phyloP scores from a whole-genome alignment of 2,113 vertebrate species.

The Oreotragus oreotragus region DNA sequence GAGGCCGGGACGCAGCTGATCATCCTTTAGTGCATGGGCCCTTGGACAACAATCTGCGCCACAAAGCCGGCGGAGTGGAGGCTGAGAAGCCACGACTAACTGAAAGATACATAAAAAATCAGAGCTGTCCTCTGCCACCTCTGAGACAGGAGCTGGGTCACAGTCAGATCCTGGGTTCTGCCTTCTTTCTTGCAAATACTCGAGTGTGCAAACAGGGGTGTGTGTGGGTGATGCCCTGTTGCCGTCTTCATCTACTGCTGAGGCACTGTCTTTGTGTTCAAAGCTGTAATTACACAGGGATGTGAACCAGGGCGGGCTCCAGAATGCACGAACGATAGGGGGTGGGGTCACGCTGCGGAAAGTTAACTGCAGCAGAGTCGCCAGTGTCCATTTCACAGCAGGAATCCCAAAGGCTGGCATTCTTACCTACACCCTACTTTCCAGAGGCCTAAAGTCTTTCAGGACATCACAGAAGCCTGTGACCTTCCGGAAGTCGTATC shows the following conservation, averaged over 20 bases:
- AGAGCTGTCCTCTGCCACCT: fast-evolving
- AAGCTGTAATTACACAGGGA: fast-evolving
- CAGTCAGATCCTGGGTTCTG: not conserved
- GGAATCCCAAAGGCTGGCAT: not conserved
- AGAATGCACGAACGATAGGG: fast-evolving
- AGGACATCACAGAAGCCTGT: not conserved
- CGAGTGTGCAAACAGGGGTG: fast-evolving
- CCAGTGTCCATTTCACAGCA: fast-evolving
- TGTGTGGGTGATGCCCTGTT: fast-evolving
- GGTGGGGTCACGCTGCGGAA: fast-evolving
- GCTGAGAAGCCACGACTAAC: not conserved
- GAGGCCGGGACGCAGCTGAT: too few species aligned
- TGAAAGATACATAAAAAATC: fast-evolving
- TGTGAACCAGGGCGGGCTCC: fast-evolving
- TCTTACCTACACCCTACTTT: not conserved
- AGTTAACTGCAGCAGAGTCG: not conserved
- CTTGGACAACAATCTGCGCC: not conserved
- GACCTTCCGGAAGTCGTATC: not conserved
- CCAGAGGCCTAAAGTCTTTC: not conserved
- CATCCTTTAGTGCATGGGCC: fast-evolving
- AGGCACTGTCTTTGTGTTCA: not conserved
- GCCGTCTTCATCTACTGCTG: fast-evolving
- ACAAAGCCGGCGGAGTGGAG: not conserved
- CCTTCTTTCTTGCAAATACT: not conserved
- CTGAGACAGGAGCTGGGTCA: not conserved